Base-by-base conservation (phyloP, 2,888 invertebrate genomes). In the Xestia rhomboidea region DNA sequence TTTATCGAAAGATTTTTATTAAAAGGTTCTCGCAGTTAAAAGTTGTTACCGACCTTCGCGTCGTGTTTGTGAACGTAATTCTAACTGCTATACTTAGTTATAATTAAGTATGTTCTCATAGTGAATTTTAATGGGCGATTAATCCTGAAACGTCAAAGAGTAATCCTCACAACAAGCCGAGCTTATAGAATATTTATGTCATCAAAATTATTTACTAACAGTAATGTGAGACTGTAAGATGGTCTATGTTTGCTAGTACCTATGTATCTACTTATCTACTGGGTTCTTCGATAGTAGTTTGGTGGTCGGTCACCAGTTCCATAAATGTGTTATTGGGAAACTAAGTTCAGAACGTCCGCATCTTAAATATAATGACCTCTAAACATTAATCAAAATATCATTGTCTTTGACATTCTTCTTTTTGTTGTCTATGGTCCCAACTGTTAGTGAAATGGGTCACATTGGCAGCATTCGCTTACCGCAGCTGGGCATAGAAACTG, bases 61-160 rank as follows among this genome's bases (percentile, higher is more conserved):
- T 46, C 49, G 78, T 41, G 81, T 73, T 62, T 66, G 80, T 63
- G 81, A 81, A 81, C 67, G 67, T 63, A 54, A 54, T 74, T 68
- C 54, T 24, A 68, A 68, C 30, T 44, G 73, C 68, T 81, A 46
- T 66, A 64, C 70, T 64, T 70, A 78, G 57, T 77, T 60, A 77
- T 54, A 38, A 54, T 70, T 67, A 67, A 80, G 30, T 63, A 46
- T 38, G 30, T 81, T 54, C 67, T 57, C 63, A 80, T 10, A 51
- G n/a, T 46, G n/a, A 69, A 60, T 49, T 75, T 81, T 62, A 81
- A 75, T 76, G 66, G 38, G 57, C 38, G 64, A 80, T 81, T 69
- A 80, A 80, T 80, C 60, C 54, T 69, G n/a, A 60, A 81, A 76
- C 69, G 82, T 81, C 76, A 27, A 76, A 30, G 68, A 76, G 75